Percentiles rank a stretch among this genome's conserved stretches.
These are phyloP conservation scores for Onychomys leucogaster DNA, from an alignment of 2,797 vertebrate species.

Conservation along the genomic window DNA sequence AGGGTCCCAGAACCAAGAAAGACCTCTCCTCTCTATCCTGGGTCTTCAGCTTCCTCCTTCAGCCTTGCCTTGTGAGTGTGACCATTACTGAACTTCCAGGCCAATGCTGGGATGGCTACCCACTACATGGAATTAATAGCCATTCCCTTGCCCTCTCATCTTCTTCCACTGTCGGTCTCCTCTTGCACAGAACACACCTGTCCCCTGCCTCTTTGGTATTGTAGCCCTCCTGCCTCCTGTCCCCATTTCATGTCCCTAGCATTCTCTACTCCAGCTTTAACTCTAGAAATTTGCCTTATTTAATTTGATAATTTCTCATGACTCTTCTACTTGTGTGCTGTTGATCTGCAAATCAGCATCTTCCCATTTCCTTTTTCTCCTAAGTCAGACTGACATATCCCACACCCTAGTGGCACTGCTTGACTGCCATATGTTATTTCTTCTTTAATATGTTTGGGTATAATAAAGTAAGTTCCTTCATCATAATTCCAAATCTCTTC, in stretches of 20 bases:
- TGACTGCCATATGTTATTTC: not conserved
- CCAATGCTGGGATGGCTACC: too few species aligned
- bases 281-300: not conserved
- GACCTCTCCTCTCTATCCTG: too few species aligned
- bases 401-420: not conserved
- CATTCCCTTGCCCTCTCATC: not conserved
- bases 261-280: not conserved
- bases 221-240: accelerated
- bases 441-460: not conserved
- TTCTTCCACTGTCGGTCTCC: not conserved
- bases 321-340: not conserved
- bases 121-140: not conserved
- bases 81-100: too few species aligned
- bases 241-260: not conserved
- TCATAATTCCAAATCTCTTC: not conserved
- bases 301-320: not conserved
- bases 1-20: too few species aligned
- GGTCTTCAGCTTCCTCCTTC: too few species aligned
- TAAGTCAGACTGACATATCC: not conserved
- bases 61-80: too few species aligned
- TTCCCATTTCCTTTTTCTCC: not conserved
- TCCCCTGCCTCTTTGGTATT: not conserved
- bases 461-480: not conserved
- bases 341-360: not conserved
- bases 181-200: not conserved